Conservation (phyloP, 2,888 invertebrate genomes). For the Morpho helenor region DNA sequence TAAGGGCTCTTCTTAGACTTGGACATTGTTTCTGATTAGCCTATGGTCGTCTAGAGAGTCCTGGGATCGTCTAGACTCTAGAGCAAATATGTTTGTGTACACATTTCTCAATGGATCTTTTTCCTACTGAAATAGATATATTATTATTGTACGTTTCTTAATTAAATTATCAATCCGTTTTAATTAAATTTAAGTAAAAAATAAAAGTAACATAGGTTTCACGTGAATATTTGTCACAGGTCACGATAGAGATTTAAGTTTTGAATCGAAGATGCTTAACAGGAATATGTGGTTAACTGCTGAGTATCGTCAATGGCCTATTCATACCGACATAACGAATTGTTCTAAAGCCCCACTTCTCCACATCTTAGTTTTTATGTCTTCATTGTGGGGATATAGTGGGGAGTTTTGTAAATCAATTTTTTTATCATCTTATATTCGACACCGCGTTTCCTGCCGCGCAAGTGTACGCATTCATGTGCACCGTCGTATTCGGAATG, state of each 20-base stretch:
- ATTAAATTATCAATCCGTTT: too few species aligned
- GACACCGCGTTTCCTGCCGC: conserved; percentile 75
- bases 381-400: conserved; percentile 44
- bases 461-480: conserved; percentile 63
- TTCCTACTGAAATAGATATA: too few species aligned
- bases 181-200: too few species aligned
- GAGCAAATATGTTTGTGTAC: too few species aligned
- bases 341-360: conserved; percentile 40
- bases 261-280: background rate
- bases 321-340: conserved; percentile 36
- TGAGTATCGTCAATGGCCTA: conserved; percentile 27
- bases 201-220: too few species aligned
- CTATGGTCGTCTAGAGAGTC: too few species aligned
- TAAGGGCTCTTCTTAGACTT: too few species aligned
- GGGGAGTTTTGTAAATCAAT: conserved; percentile 43
- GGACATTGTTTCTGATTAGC: too few species aligned
- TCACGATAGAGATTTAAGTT: background rate
- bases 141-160: background rate
- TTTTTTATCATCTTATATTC: conserved; percentile 54
- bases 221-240: background rate
- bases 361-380: conserved; percentile 46
- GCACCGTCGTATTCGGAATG: conserved; percentile 48
- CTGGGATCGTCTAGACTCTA: too few species aligned
- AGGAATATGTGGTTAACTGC: conserved; percentile 18
- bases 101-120: too few species aligned